Conservation (phyloP, 2,113 vertebrate species). For the Notothenia coriiceps region DNA sequence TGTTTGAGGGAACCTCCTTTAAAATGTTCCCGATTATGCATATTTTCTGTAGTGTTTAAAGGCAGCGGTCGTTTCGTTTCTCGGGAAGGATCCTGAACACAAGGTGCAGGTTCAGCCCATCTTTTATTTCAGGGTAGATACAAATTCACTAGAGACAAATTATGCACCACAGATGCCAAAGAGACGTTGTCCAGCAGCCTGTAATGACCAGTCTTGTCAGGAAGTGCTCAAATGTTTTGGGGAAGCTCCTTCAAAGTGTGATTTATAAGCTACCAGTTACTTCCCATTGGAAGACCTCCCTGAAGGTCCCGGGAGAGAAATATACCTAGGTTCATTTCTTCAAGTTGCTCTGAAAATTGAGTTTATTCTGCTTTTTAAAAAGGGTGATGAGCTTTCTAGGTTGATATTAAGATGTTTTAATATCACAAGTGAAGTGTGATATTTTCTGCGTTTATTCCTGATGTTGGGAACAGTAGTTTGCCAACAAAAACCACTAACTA, state of each 20-base stretch:
- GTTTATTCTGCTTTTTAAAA: background rate
- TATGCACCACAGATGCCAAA: constrained; percentile 69
- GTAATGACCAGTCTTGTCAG: constrained; percentile 66
- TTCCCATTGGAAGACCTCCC: constrained; percentile 70
- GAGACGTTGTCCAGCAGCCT: constrained; percentile 59
- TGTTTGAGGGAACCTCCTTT: constrained; percentile 47
- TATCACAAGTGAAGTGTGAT: background rate
- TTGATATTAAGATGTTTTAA: background rate
- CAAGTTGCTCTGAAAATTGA: background rate
- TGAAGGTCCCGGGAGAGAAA: constrained; percentile 41
- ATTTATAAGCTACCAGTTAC: constrained; percentile 62
- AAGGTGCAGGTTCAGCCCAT: constrained; percentile 56
- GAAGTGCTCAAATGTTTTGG: constrained; percentile 65
- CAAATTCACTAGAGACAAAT: constrained; percentile 61
- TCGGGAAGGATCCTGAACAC: constrained; percentile 20
- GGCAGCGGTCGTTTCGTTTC: constrained; percentile 10
- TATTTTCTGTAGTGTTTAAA: constrained; percentile 43
- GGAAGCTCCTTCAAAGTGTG: constrained; percentile 62
- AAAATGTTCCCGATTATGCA: constrained; percentile 40
- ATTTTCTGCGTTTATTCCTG: background rate
- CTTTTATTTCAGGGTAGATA: constrained; percentile 65
- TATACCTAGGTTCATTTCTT: background rate
- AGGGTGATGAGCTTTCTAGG: background rate
- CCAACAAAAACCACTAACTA: too few relatives aligned
- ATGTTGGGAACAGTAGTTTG: background rate